These are phyloP conservation scores for Alloscopus bannaensis DNA, from an alignment of 2,888 invertebrate species.

Conservation along the genomic window DNA sequence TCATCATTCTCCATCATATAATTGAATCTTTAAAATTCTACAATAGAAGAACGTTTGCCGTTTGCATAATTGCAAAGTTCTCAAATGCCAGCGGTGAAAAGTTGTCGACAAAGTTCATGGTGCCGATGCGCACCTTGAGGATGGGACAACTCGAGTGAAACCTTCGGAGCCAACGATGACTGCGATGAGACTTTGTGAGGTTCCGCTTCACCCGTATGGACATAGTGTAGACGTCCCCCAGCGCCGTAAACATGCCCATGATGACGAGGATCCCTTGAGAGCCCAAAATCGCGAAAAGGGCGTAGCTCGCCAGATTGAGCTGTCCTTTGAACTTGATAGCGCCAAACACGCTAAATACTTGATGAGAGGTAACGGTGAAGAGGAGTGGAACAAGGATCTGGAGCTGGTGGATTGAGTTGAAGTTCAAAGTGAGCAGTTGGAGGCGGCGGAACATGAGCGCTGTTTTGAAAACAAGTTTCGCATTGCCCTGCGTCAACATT, in stretches of 20 bases:
- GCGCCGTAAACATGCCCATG: constrained; percentile 47
- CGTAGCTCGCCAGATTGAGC: constrained; percentile 42
- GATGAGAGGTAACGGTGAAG: constrained; percentile 42
- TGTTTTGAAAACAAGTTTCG: not conserved
- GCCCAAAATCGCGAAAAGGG: constrained; percentile 27
- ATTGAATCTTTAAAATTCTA: too few relatives aligned
- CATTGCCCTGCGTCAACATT: not conserved
- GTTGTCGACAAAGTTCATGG: constrained; percentile 34
- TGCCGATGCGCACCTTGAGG: constrained; percentile 39
- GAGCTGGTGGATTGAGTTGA: constrained; percentile 23
- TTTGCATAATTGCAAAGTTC: constrained; percentile 40
- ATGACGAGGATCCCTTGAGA: constrained; percentile 43
- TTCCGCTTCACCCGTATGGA: constrained; percentile 4
- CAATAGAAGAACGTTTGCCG: constrained; percentile 35
- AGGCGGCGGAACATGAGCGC: constrained; percentile 23
- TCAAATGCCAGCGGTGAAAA: constrained; percentile 34
- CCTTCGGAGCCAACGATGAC: constrained; percentile 17
- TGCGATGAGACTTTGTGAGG: constrained; percentile 21
- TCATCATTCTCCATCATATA: too few relatives aligned
- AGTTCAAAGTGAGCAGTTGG: constrained; percentile 9
- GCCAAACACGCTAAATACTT: constrained; percentile 33
- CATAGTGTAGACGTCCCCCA: constrained; percentile 38
- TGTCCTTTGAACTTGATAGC: constrained; percentile 39
- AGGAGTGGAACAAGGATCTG: constrained; percentile 39
- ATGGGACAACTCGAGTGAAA: constrained; percentile 17